A percentile compares a stretch with the other conserved stretches of the same genome.
These are phyloP conservation scores for Choristoneura fumiferana DNA, from an alignment of 1,140 invertebrate species.

Conservation along the genomic window DNA sequence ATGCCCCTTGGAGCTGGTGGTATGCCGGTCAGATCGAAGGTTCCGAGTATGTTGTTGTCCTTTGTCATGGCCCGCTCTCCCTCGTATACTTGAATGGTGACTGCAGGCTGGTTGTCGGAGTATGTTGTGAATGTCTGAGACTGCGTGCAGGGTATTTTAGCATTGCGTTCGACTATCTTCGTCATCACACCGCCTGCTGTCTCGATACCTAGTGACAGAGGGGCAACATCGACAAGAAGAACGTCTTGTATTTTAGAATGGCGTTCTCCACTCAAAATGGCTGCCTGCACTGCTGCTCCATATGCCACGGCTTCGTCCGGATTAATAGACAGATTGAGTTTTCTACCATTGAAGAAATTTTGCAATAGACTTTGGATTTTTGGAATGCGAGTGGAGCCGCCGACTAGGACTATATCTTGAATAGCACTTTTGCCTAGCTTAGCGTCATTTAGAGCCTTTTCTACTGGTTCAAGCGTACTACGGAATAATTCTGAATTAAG, in stretches of 20 bases:
- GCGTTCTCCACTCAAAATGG: constrained; percentile 65
- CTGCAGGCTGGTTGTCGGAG: constrained; percentile 84
- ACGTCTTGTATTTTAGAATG: constrained; percentile 81
- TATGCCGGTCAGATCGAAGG: constrained; percentile 88
- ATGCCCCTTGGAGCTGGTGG: constrained; percentile 90
- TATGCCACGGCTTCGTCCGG: constrained; percentile 78
- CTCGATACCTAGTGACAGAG: constrained; percentile 80
- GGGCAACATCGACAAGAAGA: constrained; percentile 78
- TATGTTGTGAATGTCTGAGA: constrained; percentile 83
- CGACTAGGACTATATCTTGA: constrained; percentile 85
- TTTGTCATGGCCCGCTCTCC: constrained; percentile 88
- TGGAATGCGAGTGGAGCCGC: constrained; percentile 83
- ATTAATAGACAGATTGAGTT: constrained; percentile 77
- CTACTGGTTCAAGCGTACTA: constrained; percentile 75
- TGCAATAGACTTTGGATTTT: constrained; percentile 77
- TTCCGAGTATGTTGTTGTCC: constrained; percentile 87
- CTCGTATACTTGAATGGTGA: constrained; percentile 84
- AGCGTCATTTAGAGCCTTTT: constrained; percentile 82
- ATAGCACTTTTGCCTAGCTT: constrained; percentile 83
- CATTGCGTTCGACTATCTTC: constrained; percentile 81
- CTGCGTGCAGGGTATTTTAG: constrained; percentile 81
- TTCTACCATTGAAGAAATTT: constrained; percentile 72
- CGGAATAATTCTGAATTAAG: constrained; percentile 75
- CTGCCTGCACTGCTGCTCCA: constrained; percentile 74
- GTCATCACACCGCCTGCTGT: constrained; percentile 81